Evolutionary conservation across 2,888 invertebrate genomes (phyloP), one percentile per base, ranked within the genome.

Genomic region (Ommatoiulus sabulosus): DNA sequence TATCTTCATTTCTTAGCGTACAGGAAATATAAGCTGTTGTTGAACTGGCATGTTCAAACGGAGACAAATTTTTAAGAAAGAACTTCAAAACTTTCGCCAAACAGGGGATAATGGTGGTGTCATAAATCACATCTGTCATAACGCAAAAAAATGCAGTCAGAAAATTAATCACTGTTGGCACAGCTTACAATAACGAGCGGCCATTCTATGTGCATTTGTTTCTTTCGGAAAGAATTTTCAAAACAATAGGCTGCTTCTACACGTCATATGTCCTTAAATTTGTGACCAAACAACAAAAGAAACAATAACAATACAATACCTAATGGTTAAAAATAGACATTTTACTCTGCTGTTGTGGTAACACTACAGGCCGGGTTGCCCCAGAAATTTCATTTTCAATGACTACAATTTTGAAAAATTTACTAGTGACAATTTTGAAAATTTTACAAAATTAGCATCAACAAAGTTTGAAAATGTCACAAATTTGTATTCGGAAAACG

Each of bases 111-210:
- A 87, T 35, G 12, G 46, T n/a, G 44, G 44, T 43, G 52, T 88
- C 88, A 63, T 88, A 88, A 87, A 88, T 57, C 10, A 88, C 88
- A 87, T 88, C 88, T 88, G 46, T 84, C 15, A 43, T 35, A 44
- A 44, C 24, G 46, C 6, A 35, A 7, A 88, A 84, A 86, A 43
- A 86, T 43, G 10, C 24, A 10, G 43, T 3, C 35, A 84, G 72
- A 3, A 84, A n/a, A 43, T 35, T 24, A n/a, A 24, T 84, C 24
- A 43, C 12, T 24, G 24, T 84, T 35, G 10, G 15, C 24, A 84
- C n/a, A 84, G 84, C 24, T 43, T 20, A n/a, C 12, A 84, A 84
- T 24, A 84, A 84, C 10, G 35, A 44, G 43, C 35, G 44, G 4
- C 63, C 63, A 63, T n/a, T n/a, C 17, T 52, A 52, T 52, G 10